Evolutionary conservation across 37 sponge, comb jelly and placozoan genomes (phyloP).

Genomic region (Theonella swinhoei): DNA sequence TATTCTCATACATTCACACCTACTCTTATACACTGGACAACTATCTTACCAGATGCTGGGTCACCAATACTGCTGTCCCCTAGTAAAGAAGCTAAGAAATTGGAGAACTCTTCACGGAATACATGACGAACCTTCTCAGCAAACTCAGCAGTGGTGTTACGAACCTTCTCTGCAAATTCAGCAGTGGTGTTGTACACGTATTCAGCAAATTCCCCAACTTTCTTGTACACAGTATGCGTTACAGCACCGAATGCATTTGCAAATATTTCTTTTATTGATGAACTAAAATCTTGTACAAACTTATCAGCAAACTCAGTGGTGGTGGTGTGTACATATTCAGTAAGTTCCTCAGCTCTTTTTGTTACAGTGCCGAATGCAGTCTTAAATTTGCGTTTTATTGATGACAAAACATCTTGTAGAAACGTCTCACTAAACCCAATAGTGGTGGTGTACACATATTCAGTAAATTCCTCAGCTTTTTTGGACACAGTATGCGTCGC

Average conservation of each 20-base stretch:
- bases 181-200: neutral
- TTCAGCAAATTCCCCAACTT: neutral
- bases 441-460: neutral
- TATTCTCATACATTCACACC: too few relatives aligned
- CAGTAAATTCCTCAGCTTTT: neutral
- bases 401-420: too few relatives aligned
- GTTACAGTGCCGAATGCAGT: neutral
- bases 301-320: neutral
- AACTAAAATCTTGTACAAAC: too few relatives aligned
- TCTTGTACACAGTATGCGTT: neutral
- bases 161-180: neutral
- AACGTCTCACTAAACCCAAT: too few relatives aligned
- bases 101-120: neutral
- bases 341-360: neutral
- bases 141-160: neutral
- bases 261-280: too few relatives aligned
- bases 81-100: too few relatives aligned
- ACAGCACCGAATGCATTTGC: neutral
- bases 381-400: too few relatives aligned
- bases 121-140: neutral
- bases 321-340: too few relatives aligned
- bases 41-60: too few relatives aligned
- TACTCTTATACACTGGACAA: too few relatives aligned
- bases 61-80: too few relatives aligned
- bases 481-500: neutral